Base-by-base conservation (phyloP, 2,888 invertebrate species). In the Pyralis farinalis region DNA sequence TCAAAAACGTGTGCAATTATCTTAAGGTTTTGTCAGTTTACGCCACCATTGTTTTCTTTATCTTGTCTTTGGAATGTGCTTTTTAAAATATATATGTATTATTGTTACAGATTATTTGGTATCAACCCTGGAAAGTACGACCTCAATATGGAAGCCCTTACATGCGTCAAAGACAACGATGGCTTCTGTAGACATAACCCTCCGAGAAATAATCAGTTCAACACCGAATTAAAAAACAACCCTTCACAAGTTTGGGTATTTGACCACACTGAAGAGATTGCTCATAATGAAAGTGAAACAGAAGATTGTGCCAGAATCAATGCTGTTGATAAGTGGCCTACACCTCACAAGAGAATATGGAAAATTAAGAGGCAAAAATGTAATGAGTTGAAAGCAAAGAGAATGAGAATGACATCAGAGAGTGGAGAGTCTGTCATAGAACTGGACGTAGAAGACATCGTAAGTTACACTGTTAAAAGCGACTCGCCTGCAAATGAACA, bases 51-150 rank as follows among this genome's bases (percentile, higher is more conserved):
- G n/a, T n/a, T n/a, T n/a, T n/a, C n/a, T n/a, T n/a, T n/a, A n/a
- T n/a, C n/a, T n/a, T n/a, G n/a, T n/a, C n/a, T n/a, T n/a, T n/a
- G n/a, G n/a, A n/a, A n/a, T n/a, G n/a, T n/a, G n/a, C n/a, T n/a
- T n/a, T n/a, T n/a, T n/a, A n/a, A n/a, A n/a, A n/a, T n/a, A n/a
- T n/a, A n/a, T n/a, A n/a, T n/a, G n/a, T n/a, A n/a, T 16, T 38
- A 12, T 40, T 46, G 35, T 65, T 75, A 36, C 64, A 88, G 87
- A 42, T 64, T 86, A 56, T 71, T 88, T 46, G 86, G 77, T 7
- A 68, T 87, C 59, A 72, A 59, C 37, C 75, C 87, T 16, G 87
- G 87, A 9, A 75, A 80, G 47, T 86, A 88, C 53, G 72, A 75
- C 43, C 51, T 88, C 0, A 76, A 85, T 43, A 68, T 83, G 37